Base-by-base conservation (phyloP, 2,797 vertebrate species). In the Cynopterus sphinx region DNA sequence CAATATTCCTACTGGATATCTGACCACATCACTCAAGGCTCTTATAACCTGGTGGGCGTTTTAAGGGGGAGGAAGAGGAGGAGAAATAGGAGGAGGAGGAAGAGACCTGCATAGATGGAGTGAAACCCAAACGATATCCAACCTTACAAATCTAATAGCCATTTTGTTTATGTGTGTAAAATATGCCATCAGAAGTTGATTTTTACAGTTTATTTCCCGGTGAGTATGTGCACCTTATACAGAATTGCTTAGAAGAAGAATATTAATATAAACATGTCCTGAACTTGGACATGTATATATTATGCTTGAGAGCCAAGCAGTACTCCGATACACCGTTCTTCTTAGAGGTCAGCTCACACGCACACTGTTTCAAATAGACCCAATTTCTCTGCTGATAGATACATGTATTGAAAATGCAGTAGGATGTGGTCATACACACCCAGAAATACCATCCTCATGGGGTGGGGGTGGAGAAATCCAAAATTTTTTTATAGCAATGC, bases 361-460 rank as follows among this genome's bases (percentile, higher is more conserved):
- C 97, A 97, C 71, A 57, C 88, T 57, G 87, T 90, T 97, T 96
- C 19, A 91, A 94, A 95, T 31, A 96, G 70, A 83, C 93, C 96
- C 91, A 94, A 78, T 97, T 96, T 91, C 63, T 91, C 94, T 95
- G 93, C 96, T 96, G 90, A 85, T 90, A 97, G 95, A 86, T 94
- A 49, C 16, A 49, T 94, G 84, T 94, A 96, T 97, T 98, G 97
- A 96, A 98, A 96, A 97, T 98, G 98, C 98, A 98, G 96, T 81
- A 79, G 93, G 97, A 97, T 87, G 86, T 97, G 96, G 90, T 84
- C 97, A 97, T 92, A 98, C 97, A 97, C 95, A 94, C 90, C 70
- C 57, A 98, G 97, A 94, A 91, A 96, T 83, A 70, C 73, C 97
- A 92, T 90, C 96, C 96, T 82, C 55, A 0, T 93, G 90, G 93